These are phyloP conservation scores for Cettia cetti DNA, from an alignment of 2,113 vertebrate genomes.

Conservation along the genomic window DNA sequence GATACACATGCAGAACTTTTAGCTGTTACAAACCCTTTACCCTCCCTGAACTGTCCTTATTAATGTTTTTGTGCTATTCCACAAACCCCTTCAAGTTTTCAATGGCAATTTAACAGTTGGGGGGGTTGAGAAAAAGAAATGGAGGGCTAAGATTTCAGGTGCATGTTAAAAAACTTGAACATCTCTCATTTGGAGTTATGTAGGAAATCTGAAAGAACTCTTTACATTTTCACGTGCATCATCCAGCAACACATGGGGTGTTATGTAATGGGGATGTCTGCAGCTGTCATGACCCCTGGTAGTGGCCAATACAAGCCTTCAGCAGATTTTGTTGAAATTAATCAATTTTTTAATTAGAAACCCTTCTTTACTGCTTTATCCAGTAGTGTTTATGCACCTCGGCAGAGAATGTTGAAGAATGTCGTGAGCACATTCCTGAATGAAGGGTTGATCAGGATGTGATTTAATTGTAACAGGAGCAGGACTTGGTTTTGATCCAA, in stretches of 20 bases:
- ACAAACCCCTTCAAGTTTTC: background rate
- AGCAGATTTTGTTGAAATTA: background rate
- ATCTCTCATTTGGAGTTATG: background rate
- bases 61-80: background rate
- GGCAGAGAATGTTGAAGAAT: background rate
- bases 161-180: background rate
- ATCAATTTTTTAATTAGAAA: background rate
- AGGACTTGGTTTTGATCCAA: background rate
- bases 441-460: background rate
- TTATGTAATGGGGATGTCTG: background rate
- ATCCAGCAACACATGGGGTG: rapidly evolving
- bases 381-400: background rate
- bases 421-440: background rate
- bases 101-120: background rate
- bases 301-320: background rate
- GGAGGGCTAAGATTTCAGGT: background rate
- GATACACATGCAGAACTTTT: background rate
- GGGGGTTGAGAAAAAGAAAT: background rate
- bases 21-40: background rate
- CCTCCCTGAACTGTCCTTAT: background rate
- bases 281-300: background rate
- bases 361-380: background rate
- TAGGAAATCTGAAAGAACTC: background rate
- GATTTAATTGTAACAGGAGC: background rate
- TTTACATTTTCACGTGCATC: rapidly evolving